These are phyloP conservation scores for Sylvilagus floridanus DNA, from an alignment of 2,797 vertebrate species.

Conservation along the genomic window DNA sequence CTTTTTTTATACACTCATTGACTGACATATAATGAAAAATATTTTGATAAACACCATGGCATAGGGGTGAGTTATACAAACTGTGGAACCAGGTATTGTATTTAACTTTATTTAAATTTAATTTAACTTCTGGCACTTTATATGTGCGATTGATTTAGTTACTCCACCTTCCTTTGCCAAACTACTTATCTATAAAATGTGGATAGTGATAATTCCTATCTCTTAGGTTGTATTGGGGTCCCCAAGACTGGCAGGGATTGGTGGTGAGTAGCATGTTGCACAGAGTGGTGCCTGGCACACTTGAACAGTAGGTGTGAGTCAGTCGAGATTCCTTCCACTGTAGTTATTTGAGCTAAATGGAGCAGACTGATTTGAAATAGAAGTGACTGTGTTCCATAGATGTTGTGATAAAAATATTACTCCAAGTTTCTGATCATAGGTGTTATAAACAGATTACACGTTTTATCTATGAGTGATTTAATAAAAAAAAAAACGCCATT, in stretches of 20 bases:
- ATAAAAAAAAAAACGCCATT: slow-evolving; percentile 29
- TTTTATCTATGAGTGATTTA: background rate
- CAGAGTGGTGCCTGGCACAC: background rate
- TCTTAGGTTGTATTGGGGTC: background rate
- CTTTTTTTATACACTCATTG: background rate
- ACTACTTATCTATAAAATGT: background rate
- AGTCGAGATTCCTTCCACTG: background rate
- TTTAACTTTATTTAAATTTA: background rate
- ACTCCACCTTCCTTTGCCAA: background rate
- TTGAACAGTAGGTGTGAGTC: background rate
- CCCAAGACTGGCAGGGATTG: background rate
- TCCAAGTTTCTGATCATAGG: background rate
- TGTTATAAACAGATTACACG: background rate
- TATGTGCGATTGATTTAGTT: background rate
- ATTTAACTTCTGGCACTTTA: background rate
- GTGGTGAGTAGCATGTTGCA: background rate
- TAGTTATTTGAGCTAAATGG: slow-evolving; percentile 1
- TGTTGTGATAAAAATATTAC: background rate
- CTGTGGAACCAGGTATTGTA: background rate
- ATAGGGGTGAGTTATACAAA: background rate
- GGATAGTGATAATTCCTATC: background rate
- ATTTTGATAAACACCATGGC: background rate
- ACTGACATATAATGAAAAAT: background rate
- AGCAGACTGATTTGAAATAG: slow-evolving; percentile 20
- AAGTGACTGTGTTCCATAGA: slow-evolving; percentile 72